Evolutionary conservation across 2,797 vertebrate genomes (phyloP).

Genomic region (Cryptoblepharus egeriae): DNA sequence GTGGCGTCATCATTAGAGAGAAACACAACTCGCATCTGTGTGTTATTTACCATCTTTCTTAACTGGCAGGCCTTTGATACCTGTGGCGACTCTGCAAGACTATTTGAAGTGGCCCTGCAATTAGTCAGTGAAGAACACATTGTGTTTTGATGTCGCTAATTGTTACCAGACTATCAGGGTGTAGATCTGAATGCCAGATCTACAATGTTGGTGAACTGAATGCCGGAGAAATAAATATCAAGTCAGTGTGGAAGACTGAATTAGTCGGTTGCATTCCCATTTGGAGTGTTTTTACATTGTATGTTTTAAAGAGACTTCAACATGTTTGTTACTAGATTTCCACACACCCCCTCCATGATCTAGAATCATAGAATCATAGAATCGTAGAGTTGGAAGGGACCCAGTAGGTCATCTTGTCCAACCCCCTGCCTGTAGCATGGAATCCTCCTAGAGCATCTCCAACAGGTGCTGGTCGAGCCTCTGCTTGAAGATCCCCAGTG

Average conservation of each 20-base stretch:
- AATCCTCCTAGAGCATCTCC: too few relatives aligned
- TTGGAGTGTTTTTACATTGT: not conserved
- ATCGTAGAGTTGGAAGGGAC: too few relatives aligned
- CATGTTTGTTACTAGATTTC: too few relatives aligned
- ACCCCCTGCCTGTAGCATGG: too few relatives aligned
- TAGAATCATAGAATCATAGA: too few relatives aligned
- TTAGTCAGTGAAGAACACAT: constrained; percentile 58
- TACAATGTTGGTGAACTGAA: constrained; percentile 10
- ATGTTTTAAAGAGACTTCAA: not conserved
- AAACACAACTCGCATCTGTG: not conserved
- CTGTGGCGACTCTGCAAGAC: not conserved
- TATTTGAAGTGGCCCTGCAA: not conserved
- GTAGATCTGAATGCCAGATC: too few relatives aligned
- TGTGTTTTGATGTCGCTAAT: constrained; percentile 57
- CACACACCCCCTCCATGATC: too few relatives aligned
- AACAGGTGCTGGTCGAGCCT: too few relatives aligned
- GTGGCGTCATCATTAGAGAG: not conserved
- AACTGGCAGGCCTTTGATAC: constrained; percentile 7
- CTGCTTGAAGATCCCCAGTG: too few relatives aligned
- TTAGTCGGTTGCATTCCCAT: not conserved
- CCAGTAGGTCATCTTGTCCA: too few relatives aligned
- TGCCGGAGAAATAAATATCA: constrained; percentile 10
- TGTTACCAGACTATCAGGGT: constrained; percentile 54
- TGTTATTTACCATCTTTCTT: not conserved
- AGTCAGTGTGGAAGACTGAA: not conserved